phyloP scores from a whole-genome alignment of 2,888 invertebrate genomes.

The Tribolium freemani region DNA sequence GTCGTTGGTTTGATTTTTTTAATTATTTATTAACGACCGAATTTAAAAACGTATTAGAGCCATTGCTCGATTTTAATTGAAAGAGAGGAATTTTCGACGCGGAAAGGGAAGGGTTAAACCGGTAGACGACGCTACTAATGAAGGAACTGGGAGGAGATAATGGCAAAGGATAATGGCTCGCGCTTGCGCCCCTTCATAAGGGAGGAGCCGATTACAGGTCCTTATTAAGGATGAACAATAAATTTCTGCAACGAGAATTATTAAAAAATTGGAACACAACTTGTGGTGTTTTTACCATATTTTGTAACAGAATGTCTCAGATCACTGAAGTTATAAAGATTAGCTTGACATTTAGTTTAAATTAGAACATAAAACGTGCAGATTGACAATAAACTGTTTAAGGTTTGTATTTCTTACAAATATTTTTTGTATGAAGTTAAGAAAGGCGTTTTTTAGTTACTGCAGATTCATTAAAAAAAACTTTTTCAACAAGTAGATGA shows the following conservation, averaged over 20 bases:
- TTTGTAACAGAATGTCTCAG: too few species aligned
- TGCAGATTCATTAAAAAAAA: too few species aligned
- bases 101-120: slow-evolving; percentile 57
- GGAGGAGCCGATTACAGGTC: slow-evolving; percentile 53
- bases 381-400: too few species aligned
- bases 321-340: too few species aligned
- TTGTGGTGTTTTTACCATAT: too few species aligned
- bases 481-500: too few species aligned
- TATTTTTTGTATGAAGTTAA: too few species aligned
- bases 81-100: neutral
- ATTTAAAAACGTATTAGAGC: slow-evolving; percentile 10
- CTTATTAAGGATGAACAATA: slow-evolving; percentile 2
- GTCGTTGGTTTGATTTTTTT: neutral
- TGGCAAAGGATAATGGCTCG: slow-evolving; percentile 66
- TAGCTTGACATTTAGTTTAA: too few species aligned
- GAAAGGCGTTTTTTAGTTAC: too few species aligned
- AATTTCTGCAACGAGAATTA: neutral
- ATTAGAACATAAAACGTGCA: too few species aligned
- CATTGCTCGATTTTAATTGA: neutral
- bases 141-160: slow-evolving; percentile 66
- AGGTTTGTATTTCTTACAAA: too few species aligned
- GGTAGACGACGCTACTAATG: slow-evolving; percentile 62
- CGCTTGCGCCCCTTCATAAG: slow-evolving; percentile 60
- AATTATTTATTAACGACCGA: slow-evolving; percentile 16
- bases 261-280: neutral